Conservation (phyloP, 2,113 vertebrate species). For the Ammodytes dubius region DNA sequence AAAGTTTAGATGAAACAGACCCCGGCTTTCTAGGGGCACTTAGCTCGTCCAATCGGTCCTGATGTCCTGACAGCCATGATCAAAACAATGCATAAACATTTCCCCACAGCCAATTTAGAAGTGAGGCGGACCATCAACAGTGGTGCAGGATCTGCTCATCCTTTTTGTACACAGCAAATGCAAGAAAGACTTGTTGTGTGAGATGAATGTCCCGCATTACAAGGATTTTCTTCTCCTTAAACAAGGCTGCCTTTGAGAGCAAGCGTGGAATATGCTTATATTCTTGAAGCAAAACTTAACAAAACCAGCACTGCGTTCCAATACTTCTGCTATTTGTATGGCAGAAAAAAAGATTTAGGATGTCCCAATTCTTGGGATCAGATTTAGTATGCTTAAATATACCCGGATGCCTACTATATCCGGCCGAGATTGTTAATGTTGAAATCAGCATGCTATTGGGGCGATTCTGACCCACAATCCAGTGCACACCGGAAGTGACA, state of each 20-base stretch:
- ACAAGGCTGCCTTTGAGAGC: not conserved
- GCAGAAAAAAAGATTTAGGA: no score
- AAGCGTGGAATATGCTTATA: not conserved
- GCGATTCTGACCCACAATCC: no score
- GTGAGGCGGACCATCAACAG: not conserved
- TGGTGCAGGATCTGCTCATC: not conserved
- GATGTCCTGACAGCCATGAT: constrained; percentile 31
- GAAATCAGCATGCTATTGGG: no score
- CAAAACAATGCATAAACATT: constrained; percentile 48
- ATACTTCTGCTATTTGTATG: no score
- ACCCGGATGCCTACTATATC: no score
- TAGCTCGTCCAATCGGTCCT: constrained; percentile 24
- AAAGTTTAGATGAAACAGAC: constrained; percentile 47
- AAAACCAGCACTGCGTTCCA: not conserved
- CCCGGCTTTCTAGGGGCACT: constrained; percentile 33
- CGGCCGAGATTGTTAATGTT: no score
- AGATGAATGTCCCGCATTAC: not conserved
- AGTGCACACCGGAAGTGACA: no score
- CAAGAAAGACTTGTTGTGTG: not conserved
- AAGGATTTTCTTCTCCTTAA: not conserved
- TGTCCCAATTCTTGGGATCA: no score
- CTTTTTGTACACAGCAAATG: not conserved
- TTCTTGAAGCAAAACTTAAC: not conserved
- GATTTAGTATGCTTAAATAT: no score
- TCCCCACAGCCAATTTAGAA: not conserved